These are phyloP conservation scores for Rhabdophis nuchalis DNA, from an alignment of 2,797 vertebrate species.

Conservation along the genomic window DNA sequence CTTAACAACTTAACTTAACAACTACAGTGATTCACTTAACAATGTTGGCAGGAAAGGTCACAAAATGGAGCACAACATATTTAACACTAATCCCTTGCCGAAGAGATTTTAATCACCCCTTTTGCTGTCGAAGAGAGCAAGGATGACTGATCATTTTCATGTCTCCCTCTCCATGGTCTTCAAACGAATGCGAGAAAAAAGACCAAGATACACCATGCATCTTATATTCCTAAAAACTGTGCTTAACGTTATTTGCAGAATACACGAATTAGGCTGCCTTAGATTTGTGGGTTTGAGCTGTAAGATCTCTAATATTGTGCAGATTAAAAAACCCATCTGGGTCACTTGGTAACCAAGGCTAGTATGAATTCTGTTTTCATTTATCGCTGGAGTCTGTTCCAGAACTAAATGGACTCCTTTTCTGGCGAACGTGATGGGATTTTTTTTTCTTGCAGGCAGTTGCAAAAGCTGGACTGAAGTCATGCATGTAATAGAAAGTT, in stretches of 20 bases:
- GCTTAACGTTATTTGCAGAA: constrained; percentile 1
- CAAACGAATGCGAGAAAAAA: neutral
- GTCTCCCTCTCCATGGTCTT: neutral
- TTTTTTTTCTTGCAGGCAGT: neutral
- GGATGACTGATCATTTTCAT: neutral
- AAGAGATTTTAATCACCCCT: neutral
- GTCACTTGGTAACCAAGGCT: constrained; percentile 20
- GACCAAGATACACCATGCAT: neutral
- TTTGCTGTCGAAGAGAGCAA: neutral
- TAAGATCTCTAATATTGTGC: neutral
- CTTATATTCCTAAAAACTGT: neutral
- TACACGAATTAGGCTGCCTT: neutral
- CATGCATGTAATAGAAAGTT: neutral
- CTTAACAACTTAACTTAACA: neutral
- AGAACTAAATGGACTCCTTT: constrained; percentile 9
- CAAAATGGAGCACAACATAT: neutral
- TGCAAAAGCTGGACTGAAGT: constrained; percentile 17
- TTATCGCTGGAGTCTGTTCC: constrained; percentile 28
- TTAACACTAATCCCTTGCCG: neutral
- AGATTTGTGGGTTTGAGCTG: neutral
- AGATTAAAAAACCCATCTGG: constrained; percentile 15
- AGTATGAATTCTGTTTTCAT: constrained; percentile 18
- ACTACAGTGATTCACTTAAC: neutral
- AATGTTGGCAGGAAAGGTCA: neutral
- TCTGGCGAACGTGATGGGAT: constrained; percentile 19